Evolutionary conservation across 2,888 invertebrate species (phyloP).

Genomic region (Linyphia triangularis): DNA sequence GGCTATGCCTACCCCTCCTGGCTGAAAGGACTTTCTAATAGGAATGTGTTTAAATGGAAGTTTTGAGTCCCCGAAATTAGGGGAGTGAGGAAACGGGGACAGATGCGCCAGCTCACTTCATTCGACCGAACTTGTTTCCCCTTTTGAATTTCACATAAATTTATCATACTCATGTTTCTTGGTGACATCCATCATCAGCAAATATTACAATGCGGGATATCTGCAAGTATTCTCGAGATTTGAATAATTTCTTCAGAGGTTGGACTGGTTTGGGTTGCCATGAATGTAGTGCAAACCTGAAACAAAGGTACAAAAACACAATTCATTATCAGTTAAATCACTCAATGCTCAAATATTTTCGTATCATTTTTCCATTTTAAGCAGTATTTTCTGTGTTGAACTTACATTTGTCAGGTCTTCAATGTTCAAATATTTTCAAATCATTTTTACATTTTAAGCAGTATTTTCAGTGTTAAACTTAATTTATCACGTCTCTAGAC

Average conservation of each 20-base stretch:
- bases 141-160: constrained; percentile 66
- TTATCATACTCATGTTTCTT: constrained; percentile 67
- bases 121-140: constrained; percentile 61
- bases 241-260: neutral
- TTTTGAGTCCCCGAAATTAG: constrained; percentile 68
- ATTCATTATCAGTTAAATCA: no score
- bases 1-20: constrained; percentile 28
- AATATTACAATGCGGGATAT: constrained; percentile 43
- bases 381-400: no score
- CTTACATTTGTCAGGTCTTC: no score
- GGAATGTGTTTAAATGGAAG: constrained; percentile 72
- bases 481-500: no score
- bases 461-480: no score
- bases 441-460: no score
- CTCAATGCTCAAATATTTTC: no score
- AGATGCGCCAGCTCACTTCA: constrained; percentile 33
- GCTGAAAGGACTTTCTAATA: constrained; percentile 71
- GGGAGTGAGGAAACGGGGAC: constrained; percentile 33
- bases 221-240: constrained; percentile 15
- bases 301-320: no score
- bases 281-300: neutral
- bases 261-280: neutral
- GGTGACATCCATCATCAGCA: constrained; percentile 60
- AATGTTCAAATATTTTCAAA: no score
- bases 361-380: no score